These are phyloP conservation scores for Poecile montanus DNA, from an alignment of 2,797 vertebrate genomes.

Conservation along the genomic window DNA sequence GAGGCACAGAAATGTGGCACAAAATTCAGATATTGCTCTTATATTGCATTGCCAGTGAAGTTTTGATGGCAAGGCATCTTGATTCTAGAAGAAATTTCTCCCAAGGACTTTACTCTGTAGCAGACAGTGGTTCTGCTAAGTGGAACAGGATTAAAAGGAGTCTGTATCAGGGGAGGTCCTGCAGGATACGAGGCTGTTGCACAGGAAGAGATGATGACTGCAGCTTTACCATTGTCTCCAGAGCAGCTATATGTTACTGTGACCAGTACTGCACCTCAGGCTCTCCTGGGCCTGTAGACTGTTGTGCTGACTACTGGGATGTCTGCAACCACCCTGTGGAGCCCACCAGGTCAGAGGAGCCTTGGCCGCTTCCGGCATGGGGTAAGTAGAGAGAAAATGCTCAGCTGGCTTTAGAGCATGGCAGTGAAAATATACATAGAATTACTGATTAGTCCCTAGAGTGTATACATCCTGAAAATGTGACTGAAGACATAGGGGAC, in stretches of 20 bases:
- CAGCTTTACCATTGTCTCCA: slow-evolving; percentile 63
- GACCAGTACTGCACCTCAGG: slow-evolving; percentile 74
- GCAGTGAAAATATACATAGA: not conserved
- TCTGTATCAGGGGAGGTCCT: slow-evolving; percentile 63
- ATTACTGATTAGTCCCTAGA: not conserved
- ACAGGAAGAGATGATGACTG: slow-evolving; percentile 77
- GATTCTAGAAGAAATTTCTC: slow-evolving; percentile 9
- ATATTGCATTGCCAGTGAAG: slow-evolving; percentile 46
- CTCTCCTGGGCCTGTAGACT: slow-evolving; percentile 67
- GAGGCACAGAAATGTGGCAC: slow-evolving; percentile 59
- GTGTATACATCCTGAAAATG: not conserved
- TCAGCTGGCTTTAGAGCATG: not conserved
- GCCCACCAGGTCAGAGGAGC: slow-evolving; percentile 18
- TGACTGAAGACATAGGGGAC: not conserved
- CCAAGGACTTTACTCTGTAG: not conserved
- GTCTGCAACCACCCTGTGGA: slow-evolving; percentile 42
- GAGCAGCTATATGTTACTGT: slow-evolving; percentile 77
- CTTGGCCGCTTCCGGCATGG: not conserved
- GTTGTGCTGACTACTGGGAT: slow-evolving; percentile 79
- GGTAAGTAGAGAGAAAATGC: slow-evolving; percentile 55
- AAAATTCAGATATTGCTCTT: slow-evolving; percentile 60
- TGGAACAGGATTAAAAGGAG: slow-evolving; percentile 67
- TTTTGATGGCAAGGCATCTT: slow-evolving; percentile 20
- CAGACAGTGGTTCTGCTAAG: slow-evolving; percentile 7
- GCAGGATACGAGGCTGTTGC: slow-evolving; percentile 73